phyloP scores from a whole-genome alignment of 2,797 vertebrate species.

The Neosilurus mollespiculum region DNA sequence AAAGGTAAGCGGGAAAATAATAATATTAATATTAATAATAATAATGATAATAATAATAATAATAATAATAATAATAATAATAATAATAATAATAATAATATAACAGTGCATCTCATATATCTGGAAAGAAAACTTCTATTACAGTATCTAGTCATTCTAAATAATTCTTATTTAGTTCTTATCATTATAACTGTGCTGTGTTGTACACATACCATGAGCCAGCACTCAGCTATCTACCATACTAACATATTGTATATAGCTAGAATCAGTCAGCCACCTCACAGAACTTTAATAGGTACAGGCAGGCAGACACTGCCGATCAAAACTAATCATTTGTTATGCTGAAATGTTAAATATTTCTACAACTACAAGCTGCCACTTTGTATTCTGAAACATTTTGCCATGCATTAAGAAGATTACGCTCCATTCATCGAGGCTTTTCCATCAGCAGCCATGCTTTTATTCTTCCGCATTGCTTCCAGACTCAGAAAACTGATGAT shows the following conservation, averaged over 20 bases:
- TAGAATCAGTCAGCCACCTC: background rate
- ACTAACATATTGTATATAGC: no score
- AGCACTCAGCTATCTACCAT: background rate
- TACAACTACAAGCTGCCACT: conserved; percentile 17
- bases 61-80: no score
- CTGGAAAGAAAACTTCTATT: background rate
- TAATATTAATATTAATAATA: no score
- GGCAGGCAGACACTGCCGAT: conserved; percentile 6
- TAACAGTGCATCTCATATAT: background rate
- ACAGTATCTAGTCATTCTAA: background rate
- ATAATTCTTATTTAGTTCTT: background rate
- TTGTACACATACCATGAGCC: background rate
- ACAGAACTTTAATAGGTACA: background rate
- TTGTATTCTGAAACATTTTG: conserved; percentile 17
- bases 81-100: no score
- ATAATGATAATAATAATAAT: no score
- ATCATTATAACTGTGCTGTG: background rate
- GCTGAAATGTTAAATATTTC: conserved; percentile 12
- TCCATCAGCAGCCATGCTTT: conserved; percentile 12
- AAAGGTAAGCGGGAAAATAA: no score
- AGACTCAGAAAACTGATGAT: conserved; percentile 13
- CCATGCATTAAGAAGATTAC: conserved; percentile 54
- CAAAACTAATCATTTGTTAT: background rate
- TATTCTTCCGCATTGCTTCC: background rate
- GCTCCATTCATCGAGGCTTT: conserved; percentile 47